phyloP scores from a whole-genome alignment of 2,113 vertebrate species.

The Pipa parva region DNA sequence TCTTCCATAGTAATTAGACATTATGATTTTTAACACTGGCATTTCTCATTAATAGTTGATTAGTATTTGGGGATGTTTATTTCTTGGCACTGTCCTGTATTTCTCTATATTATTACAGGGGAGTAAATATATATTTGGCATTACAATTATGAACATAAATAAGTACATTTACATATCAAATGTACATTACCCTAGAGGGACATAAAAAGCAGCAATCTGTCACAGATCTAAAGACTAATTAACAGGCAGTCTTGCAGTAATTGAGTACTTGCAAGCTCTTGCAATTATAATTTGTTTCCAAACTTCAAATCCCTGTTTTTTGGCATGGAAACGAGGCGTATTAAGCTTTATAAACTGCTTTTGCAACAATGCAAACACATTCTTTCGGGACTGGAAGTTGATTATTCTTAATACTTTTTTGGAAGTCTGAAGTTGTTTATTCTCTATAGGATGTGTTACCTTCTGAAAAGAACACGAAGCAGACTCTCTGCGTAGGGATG shows the following conservation, averaged over 20 bases:
- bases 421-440: not conserved
- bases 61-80: too few relatives aligned
- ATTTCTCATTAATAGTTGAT: too few relatives aligned
- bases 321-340: not conserved
- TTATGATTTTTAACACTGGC: too few relatives aligned
- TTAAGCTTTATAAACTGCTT: not conserved
- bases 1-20: too few relatives aligned
- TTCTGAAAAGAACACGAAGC: constrained; percentile 7
- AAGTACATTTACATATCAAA: not conserved
- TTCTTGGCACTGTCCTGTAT: not conserved
- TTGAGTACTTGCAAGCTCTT: not conserved
- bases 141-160: not conserved
- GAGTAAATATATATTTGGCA: not conserved
- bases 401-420: not conserved
- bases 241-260: not conserved
- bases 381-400: not conserved
- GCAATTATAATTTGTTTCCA: not conserved
- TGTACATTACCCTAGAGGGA: not conserved
- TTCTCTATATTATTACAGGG: not conserved
- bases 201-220: not conserved
- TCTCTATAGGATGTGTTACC: not conserved
- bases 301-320: not conserved
- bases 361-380: not conserved
- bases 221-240: constrained; percentile 4
- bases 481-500: constrained; percentile 15